A percentile compares a stretch with the other conserved stretches of the same genome.
Evolutionary conservation across 2,888 invertebrate species (phyloP).

Genomic region (Acrobeloides nanus): DNA sequence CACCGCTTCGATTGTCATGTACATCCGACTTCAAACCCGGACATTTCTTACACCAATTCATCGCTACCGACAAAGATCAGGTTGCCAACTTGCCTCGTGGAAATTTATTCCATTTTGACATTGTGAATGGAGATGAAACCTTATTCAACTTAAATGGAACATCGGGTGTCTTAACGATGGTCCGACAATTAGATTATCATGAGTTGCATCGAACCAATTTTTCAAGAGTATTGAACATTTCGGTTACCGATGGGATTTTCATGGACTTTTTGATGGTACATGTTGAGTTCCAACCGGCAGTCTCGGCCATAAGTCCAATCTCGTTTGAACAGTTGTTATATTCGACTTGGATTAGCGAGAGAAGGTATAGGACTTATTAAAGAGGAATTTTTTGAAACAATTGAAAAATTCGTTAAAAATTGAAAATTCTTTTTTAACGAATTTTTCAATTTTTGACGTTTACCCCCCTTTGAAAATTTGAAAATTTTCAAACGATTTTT

Average conservation of each 20-base stretch:
- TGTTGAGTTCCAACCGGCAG: slow-evolving; percentile 34
- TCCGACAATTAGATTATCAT: slow-evolving; percentile 28
- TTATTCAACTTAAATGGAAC: slow-evolving; percentile 30
- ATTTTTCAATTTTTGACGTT: too few relatives aligned
- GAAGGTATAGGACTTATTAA: slow-evolving; percentile 54
- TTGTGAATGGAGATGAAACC: slow-evolving; percentile 43
- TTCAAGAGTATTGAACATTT: slow-evolving; percentile 70
- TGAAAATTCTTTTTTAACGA: too few relatives aligned
- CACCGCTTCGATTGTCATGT: neutral
- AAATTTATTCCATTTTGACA: slow-evolving; percentile 28
- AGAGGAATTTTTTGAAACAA: slow-evolving; percentile 1
- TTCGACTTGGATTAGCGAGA: slow-evolving; percentile 65
- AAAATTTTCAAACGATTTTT: slow-evolving; percentile 10
- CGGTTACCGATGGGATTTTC: slow-evolving; percentile 89
- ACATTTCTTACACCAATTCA: slow-evolving; percentile 26
- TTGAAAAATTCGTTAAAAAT: neutral
- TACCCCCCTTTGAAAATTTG: neutral
- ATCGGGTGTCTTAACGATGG: slow-evolving; percentile 34
- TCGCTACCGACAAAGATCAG: slow-evolving; percentile 15
- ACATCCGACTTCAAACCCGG: neutral
- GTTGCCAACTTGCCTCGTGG: slow-evolving; percentile 19
- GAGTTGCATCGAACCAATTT: slow-evolving; percentile 24
- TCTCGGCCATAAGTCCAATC: slow-evolving; percentile 19
- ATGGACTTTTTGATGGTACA: slow-evolving; percentile 68
- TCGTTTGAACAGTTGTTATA: slow-evolving; percentile 37